Evolutionary conservation across 2,888 invertebrate species (phyloP).

Genomic region (Drosophila borealis): DNA sequence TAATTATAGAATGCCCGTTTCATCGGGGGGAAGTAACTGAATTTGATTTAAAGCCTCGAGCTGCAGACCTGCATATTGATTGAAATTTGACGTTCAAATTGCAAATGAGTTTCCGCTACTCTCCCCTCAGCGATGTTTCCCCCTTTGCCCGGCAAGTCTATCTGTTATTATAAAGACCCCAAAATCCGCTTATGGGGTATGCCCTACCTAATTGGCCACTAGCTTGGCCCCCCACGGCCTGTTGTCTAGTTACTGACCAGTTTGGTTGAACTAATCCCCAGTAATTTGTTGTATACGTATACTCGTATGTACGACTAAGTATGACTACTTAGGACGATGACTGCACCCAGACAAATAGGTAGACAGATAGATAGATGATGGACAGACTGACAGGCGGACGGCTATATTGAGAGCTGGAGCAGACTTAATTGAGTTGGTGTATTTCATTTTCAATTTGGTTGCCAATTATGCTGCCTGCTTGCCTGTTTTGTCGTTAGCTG

Average conservation of each 20-base stretch:
- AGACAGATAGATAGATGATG: background rate
- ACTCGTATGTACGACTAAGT: constrained; percentile 20
- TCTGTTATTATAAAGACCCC: constrained; percentile 37
- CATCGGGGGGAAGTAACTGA: constrained; percentile 19
- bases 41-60: constrained; percentile 59
- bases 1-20: constrained; percentile 49
- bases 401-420: constrained; percentile 2
- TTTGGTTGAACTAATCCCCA: constrained; percentile 41
- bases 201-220: constrained; percentile 45
- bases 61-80: constrained; percentile 56
- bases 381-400: constrained; percentile 2
- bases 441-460: constrained; percentile 57
- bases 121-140: background rate
- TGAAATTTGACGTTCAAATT: constrained; percentile 57
- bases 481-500: constrained; percentile 31
- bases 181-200: constrained; percentile 49
- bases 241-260: constrained; percentile 33
- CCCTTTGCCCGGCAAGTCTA: background rate
- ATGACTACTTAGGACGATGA: constrained; percentile 1
- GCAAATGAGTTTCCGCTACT: constrained; percentile 45
- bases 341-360: constrained; percentile 19
- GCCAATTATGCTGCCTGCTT: constrained; percentile 52
- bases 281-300: constrained; percentile 36
- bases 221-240: constrained; percentile 3
- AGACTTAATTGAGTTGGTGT: constrained; percentile 53